phyloP scores from a whole-genome alignment of 1,140 invertebrate species.

The Lasaia peninsularis region DNA sequence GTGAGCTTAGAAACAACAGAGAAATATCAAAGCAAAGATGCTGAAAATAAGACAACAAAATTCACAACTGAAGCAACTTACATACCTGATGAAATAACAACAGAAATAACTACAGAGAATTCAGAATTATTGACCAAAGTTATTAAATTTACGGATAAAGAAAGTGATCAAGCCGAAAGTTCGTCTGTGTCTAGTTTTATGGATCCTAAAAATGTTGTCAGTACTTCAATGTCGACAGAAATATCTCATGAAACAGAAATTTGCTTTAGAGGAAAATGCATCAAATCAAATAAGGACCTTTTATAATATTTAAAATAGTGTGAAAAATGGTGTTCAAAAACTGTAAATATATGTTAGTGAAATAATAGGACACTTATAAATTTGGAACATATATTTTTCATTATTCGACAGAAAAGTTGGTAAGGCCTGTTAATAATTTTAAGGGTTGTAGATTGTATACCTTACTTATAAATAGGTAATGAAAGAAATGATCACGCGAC shows the following conservation, averaged over 20 bases:
- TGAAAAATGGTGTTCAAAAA: conserved; percentile 1
- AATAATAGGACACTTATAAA: conserved; percentile 1
- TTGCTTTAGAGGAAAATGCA: conserved; percentile 89
- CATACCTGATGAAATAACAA: conserved; percentile 63
- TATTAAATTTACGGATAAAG: conserved; percentile 25
- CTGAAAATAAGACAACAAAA: conserved; percentile 30
- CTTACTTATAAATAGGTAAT: no score
- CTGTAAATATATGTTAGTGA: conserved; percentile 13
- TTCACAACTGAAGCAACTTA: conserved; percentile 56
- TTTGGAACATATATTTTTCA: no score
- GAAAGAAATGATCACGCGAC: no score
- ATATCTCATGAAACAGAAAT: conserved; percentile 92
- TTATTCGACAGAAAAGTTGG: no score
- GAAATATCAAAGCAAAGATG: conserved; percentile 20
- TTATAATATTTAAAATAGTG: conserved; percentile 38
- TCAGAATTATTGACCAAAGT: conserved; percentile 29
- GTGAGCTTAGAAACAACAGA: conserved; percentile 29
- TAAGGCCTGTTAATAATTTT: no score
- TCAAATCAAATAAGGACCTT: conserved; percentile 81
- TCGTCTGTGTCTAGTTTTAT: conserved; percentile 67
- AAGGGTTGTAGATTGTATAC: no score
- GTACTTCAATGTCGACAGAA: conserved; percentile 87
- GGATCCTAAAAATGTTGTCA: conserved; percentile 78
- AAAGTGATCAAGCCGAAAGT: conserved; percentile 36
- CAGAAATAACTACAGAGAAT: conserved; percentile 27